Evolutionary conservation across 2,888 invertebrate genomes (phyloP).

Genomic region (Volucella inflata): DNA sequence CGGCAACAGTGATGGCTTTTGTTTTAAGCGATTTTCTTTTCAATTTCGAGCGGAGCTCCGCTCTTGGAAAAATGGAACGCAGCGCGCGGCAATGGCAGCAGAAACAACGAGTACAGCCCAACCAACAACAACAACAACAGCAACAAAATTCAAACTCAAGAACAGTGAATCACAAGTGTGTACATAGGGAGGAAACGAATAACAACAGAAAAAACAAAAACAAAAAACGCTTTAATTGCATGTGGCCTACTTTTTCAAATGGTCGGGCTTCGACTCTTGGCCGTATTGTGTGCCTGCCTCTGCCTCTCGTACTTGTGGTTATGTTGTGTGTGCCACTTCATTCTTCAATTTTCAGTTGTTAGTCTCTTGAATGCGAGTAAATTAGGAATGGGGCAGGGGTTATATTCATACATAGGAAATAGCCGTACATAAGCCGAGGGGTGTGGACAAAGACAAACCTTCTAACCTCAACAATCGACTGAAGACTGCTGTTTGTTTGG

Average conservation of each 20-base stretch:
- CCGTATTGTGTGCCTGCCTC: conserved; percentile 20
- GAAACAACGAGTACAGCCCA: no score
- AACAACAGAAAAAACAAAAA: conserved; percentile 29
- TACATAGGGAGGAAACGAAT: conserved; percentile 46
- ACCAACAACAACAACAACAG: conserved; percentile 20
- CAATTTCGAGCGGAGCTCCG: conserved; percentile 33
- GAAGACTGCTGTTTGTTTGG: conserved; percentile 46
- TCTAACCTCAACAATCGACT: conserved; percentile 48
- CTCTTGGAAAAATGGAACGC: conserved; percentile 69
- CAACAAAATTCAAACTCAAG: conserved; percentile 62
- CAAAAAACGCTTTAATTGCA: conserved; percentile 69
- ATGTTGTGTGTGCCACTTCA: conserved; percentile 20
- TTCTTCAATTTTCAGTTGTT: neutral
- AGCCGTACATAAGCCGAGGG: neutral
- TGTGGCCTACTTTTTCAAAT: conserved; percentile 74
- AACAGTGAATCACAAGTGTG: conserved; percentile 71
- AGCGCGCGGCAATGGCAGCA: conserved; percentile 42
- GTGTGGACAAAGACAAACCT: conserved; percentile 37
- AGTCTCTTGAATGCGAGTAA: conserved; percentile 17
- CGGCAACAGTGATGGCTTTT: conserved; percentile 64
- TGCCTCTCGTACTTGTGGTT: no score
- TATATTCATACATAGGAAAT: neutral
- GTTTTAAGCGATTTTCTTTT: conserved; percentile 68
- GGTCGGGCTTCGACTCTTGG: conserved; percentile 65
- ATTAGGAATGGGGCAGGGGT: conserved; percentile 26